Evolutionary conservation across 1,140 invertebrate genomes (phyloP).

Genomic region (Micrasema minimum): DNA sequence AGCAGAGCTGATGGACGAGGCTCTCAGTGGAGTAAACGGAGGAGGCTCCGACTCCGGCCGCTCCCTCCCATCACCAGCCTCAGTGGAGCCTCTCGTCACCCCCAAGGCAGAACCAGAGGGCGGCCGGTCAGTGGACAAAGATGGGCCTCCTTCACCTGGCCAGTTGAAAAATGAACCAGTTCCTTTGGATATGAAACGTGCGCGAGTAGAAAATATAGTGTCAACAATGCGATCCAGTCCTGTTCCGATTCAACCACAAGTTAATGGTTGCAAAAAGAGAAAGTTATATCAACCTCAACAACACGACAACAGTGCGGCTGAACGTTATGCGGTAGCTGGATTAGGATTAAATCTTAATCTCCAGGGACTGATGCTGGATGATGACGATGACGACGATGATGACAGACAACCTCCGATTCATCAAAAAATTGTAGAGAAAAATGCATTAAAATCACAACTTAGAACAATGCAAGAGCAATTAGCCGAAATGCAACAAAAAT

Average conservation of each 20-base stretch:
- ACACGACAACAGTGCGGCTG: constrained; percentile 78
- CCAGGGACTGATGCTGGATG: constrained; percentile 66
- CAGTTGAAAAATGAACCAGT: constrained; percentile 63
- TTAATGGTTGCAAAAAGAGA: constrained; percentile 94
- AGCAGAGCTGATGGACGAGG: constrained; percentile 67
- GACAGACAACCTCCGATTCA: constrained; percentile 79
- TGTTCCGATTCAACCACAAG: constrained; percentile 71
- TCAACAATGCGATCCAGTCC: constrained; percentile 90
- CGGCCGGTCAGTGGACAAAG: constrained; percentile 68
- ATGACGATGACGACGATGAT: constrained; percentile 81
- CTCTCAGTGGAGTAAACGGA: constrained; percentile 70
- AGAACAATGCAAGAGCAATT: constrained; percentile 89
- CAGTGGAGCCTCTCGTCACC: constrained; percentile 69
- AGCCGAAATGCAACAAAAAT: constrained; percentile 90
- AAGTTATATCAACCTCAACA: constrained; percentile 98
- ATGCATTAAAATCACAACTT: constrained; percentile 85
- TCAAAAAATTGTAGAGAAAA: constrained; percentile 86
- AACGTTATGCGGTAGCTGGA: constrained; percentile 65
- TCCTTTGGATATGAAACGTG: constrained; percentile 83
- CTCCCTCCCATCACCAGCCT: constrained; percentile 74
- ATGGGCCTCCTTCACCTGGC: constrained; percentile 63
- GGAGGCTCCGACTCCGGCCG: constrained; percentile 75
- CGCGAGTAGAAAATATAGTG: constrained; percentile 94
- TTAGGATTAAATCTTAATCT: constrained; percentile 63
- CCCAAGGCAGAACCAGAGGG: constrained; percentile 76